Base-by-base conservation (phyloP, 2,888 invertebrate species). In the Cecidostiba fungosa region DNA sequence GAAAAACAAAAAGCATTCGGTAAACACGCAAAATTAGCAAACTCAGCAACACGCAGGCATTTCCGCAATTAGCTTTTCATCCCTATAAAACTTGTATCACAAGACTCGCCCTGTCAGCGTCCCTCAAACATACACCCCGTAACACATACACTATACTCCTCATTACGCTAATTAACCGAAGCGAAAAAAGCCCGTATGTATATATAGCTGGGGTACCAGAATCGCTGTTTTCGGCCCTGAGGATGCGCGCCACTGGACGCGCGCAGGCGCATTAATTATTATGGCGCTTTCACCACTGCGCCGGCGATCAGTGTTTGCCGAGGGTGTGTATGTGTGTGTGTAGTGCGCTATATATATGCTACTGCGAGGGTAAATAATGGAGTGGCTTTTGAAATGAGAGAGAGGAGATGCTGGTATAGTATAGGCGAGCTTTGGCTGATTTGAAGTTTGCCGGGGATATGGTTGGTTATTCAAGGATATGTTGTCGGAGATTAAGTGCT, bases 261-360 rank as follows among this genome's bases (percentile, higher is more conserved):
- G 74, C 29, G 43, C 39, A 8, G 26, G 74, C 79, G 39, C 84
- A 76, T 84, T 79, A 84, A 84, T 84, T 84, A 84, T 84, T 84
- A 79, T 79, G 79, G 32, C 59, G 54, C 62, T 84, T 74, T 74
- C 78, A 73, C 84, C 23, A 23, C 14, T 47, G 29, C 62, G 0
- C 12, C 32, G 54, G 26, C 76, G 23, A 50, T 77, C 43, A 62
- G 23, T 5, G 10, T 36, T 70, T 73, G 16, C 3, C 0, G 43
- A 3, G 16, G 29, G 6, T 39, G 47, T 47, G 10, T 43, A 4
- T 54, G 54, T 6, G 54, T n/a, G n/a, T 54, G 54, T 6, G 19
- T n/a, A 12, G n/a, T n/a, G n/a, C n/a, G n/a, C n/a, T n/a, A n/a
- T n/a, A 36, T 3, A 39, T 23, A 39, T 3, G 16, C 12, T n/a